Evolutionary conservation across 1,140 invertebrate genomes (phyloP), one percentile per base, ranked within the genome.

Genomic region (Papilio glaucus): DNA sequence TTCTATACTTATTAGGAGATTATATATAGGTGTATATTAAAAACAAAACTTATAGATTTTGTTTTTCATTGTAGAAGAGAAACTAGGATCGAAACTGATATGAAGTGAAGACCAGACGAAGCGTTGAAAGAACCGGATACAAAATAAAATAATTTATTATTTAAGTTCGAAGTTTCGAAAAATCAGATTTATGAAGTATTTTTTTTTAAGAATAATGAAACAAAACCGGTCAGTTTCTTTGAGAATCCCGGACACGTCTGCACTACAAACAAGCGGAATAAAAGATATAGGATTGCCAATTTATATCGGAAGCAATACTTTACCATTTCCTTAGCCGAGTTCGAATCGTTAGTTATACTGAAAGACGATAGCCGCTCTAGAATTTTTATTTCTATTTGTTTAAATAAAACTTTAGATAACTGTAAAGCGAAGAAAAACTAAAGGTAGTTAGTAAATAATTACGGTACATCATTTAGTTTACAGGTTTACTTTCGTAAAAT

Each of bases 221-320:
- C 21, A 57, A 57, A 57, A 26, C 49, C 0, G 49, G 21, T 26
- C 49, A 57, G 7, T 57, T 57, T 57, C 21, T 49, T 49, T 57
- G 49, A 3, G 29, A 24, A 57, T 57, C 49, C 49, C 21, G 21
- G 10, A 57, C 49, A 57, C 49, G 49, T 57, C 21, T 57, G 18
- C 21, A 57, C 49, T 57, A 57, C 49, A 57, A 57, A 57, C 49
- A 57, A 57, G 49, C 49, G 49, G 49, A 57, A 57, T 57, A 57
- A 57, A 57, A 57, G 49, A 57, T 57, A 57, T 57, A 57, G 49
- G 49, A 26, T 57, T 57, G 49, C 49, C 49, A 57, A 57, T 57
- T 57, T 57, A 57, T 57, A 57, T 57, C 49, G 49, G 49, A 57
- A 57, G 49, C 49, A 57, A 57, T 57, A 57, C 49, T 57, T 57